phyloP scores from a whole-genome alignment of 2,888 invertebrate species.

The Spodoptera picta region DNA sequence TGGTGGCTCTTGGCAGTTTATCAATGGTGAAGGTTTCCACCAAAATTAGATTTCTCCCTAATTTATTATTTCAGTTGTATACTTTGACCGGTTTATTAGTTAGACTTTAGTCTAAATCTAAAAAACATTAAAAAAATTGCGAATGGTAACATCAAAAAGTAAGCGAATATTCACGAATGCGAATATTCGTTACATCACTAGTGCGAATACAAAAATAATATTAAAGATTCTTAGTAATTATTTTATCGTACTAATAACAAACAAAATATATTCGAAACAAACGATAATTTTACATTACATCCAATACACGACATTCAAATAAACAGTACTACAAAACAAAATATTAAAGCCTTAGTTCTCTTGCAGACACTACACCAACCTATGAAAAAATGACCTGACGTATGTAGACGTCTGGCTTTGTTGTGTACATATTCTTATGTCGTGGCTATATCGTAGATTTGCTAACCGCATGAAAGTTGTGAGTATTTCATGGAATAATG shows the following conservation, averaged over 20 bases:
- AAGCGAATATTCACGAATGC: no score
- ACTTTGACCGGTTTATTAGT: no score
- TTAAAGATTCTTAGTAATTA: constrained; percentile 25
- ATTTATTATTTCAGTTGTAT: no score
- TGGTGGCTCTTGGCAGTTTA: no score
- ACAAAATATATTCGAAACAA: constrained; percentile 43
- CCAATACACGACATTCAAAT: constrained; percentile 15
- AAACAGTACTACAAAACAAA: constrained; percentile 29
- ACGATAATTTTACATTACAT: constrained; percentile 21
- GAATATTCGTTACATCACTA: constrained; percentile 5
- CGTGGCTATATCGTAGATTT: no score
- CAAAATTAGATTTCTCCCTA: no score
- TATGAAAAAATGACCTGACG: constrained; percentile 14
- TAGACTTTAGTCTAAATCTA: no score
- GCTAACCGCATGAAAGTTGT: no score
- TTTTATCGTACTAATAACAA: constrained; percentile 20
- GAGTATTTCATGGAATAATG: no score
- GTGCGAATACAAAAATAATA: constrained; percentile 50
- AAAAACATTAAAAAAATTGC: no score
- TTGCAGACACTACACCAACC: constrained; percentile 29
- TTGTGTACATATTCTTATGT: constrained; percentile 17
- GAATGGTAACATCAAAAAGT: no score
- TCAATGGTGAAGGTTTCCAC: no score
- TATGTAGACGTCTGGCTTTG: constrained; percentile 27
- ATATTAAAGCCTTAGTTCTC: constrained; percentile 43